phyloP scores from a whole-genome alignment of 2,888 invertebrate species.

The Stenodera caucasica region DNA sequence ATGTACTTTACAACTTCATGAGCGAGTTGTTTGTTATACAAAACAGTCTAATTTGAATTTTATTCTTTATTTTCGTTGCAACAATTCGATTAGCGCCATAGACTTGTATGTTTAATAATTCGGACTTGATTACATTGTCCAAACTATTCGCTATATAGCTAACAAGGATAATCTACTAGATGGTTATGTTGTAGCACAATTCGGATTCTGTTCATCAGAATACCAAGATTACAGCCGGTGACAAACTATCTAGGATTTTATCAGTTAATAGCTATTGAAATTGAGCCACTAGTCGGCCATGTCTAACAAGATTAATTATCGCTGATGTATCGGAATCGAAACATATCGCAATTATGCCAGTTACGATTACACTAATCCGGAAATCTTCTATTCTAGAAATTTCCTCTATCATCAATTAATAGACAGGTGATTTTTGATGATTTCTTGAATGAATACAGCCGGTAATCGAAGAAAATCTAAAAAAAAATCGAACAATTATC shows the following conservation, averaged over 20 bases:
- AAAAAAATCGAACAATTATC: too few relatives aligned
- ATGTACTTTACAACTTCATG: neutral
- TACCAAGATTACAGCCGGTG: slow-evolving; percentile 1
- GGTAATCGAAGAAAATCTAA: too few relatives aligned
- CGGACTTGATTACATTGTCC: neutral
- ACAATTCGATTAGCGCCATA: neutral
- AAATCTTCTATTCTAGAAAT: too few relatives aligned
- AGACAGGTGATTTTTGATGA: too few relatives aligned
- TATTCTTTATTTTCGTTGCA: too few relatives aligned
- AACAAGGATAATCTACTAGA: neutral
- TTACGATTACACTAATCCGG: too few relatives aligned
- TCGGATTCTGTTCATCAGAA: neutral
- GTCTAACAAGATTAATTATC: neutral
- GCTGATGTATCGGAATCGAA: neutral
- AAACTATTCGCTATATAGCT: neutral
- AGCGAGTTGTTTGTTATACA: neutral
- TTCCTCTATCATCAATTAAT: too few relatives aligned
- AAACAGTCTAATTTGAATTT: too few relatives aligned
- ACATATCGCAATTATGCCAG: too few relatives aligned
- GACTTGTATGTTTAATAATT: neutral
- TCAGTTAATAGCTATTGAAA: slow-evolving; percentile 8
- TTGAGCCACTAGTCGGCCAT: neutral
- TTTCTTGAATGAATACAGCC: too few relatives aligned
- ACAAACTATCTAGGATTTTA: slow-evolving; percentile 10
- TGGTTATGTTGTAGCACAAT: neutral